Base-by-base conservation (phyloP, 2,888 invertebrate genomes). In the Calameuta filiformis region DNA sequence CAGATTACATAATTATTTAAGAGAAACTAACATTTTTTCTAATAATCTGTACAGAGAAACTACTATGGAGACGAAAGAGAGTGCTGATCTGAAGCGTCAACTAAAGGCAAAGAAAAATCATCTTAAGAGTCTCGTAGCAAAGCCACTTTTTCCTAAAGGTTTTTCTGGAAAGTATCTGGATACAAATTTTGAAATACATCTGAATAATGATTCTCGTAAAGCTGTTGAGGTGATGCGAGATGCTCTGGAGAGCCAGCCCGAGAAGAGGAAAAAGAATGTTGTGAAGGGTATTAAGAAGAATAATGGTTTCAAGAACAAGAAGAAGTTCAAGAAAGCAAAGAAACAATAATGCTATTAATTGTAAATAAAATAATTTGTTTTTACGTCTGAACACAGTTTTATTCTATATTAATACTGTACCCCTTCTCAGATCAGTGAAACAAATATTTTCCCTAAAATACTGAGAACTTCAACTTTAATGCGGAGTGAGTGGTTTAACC, bases 81-180 rank as follows among this genome's bases (percentile, higher is more conserved):
- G 87, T 1, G 91, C 93, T 87, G 93, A 92, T 89, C 90, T 86
- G 81, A 91, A 90, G 90, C 93, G 92, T 75, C 92, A 92, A 1
- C 81, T 94, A 1, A 92, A 92, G 35, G 88, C 88, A 0, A 94
- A 93, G 84, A 92, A 93, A 78, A 93, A 93, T 77, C 93, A 94
- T 35, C 88, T 96, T 9, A 90, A 91, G 15, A 81, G 90, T 0
- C 86, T 95, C 75, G 86, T 96, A 31, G 89, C 92, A 0, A 93
- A 94, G 73, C 95, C 95, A 0, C 87, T 96, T 68, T 95, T 96
- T 85, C 95, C 96, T 0, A 93, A 92, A 86, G 95, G 95, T 0
- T 95, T 95, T 88, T 95, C 94, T 78, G 95, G 94, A 84, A 94
- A 94, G 85, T 94, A 94, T 89, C 93, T 94, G 4, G 89, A 90